A percentile compares a stretch with the other conserved stretches of the same genome.
Conservation (phyloP, 2,113 vertebrate species). For the Sinocyclocheilus anshuiensis region DNA sequence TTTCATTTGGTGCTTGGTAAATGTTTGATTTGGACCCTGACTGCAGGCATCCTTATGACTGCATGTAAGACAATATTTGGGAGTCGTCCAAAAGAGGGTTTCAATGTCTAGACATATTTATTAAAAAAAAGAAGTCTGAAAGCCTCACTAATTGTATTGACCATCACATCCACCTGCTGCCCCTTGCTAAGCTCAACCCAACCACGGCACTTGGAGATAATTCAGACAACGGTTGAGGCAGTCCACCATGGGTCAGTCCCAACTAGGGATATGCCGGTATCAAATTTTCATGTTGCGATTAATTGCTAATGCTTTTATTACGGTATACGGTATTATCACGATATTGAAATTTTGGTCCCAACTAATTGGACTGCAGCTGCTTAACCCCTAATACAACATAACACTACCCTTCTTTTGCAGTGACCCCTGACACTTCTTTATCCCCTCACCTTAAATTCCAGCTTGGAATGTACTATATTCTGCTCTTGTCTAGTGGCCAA, state of each 20-base stretch:
- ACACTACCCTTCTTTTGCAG: conserved; percentile 35
- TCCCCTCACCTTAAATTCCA: conserved; percentile 12
- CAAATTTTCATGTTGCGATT: too few species aligned
- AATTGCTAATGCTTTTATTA: too few species aligned
- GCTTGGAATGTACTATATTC: not conserved
- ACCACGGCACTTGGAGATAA: conserved; percentile 37
- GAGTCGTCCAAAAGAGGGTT: not conserved
- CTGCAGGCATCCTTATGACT: not conserved
- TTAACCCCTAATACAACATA: conserved; percentile 50
- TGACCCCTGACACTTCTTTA: conserved; percentile 40
- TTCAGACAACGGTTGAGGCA: conserved; percentile 48
- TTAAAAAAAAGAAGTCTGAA: not conserved
- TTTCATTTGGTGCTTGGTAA: not conserved
- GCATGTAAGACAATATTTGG: not conserved
- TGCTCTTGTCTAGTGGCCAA: not conserved
- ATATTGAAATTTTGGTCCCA: too few species aligned
- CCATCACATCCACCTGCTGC: conserved; percentile 41
- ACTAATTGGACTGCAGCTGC: conserved; percentile 62
- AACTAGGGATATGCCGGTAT: too few species aligned
- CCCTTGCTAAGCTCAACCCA: conserved; percentile 43
- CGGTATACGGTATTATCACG: too few species aligned
- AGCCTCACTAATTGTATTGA: conserved; percentile 18
- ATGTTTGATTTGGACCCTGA: not conserved
- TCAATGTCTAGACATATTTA: not conserved
- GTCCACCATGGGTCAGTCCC: conserved; percentile 35